A percentile compares a stretch with the other conserved stretches of the same genome.
These are phyloP conservation scores for Cyrtonyx montezumae DNA, from an alignment of 2,113 vertebrate genomes.

Conservation along the genomic window DNA sequence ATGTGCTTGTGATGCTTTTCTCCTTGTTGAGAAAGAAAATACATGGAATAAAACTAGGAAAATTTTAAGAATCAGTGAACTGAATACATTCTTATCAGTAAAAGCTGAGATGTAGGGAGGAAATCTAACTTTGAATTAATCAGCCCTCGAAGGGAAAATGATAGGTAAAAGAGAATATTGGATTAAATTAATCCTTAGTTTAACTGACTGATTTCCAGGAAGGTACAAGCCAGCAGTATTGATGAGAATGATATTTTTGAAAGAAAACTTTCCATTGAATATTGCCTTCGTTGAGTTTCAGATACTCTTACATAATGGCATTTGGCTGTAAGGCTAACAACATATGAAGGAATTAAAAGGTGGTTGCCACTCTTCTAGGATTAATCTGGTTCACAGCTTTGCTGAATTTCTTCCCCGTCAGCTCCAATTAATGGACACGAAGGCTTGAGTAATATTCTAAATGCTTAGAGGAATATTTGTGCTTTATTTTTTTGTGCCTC, in stretches of 20 bases:
- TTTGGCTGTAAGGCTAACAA: neutral
- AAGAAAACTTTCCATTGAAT: neutral
- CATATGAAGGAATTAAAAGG: slow-evolving; percentile 27
- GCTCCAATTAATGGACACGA: neutral
- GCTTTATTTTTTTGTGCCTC: neutral
- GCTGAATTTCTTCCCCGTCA: neutral
- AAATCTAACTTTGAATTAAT: neutral
- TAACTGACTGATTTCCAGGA: slow-evolving; percentile 23
- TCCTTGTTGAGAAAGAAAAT: neutral
- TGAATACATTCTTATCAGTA: neutral
- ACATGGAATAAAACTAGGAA: neutral
- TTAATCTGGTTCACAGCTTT: slow-evolving; percentile 28
- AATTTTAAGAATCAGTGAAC: neutral
- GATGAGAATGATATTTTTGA: neutral
- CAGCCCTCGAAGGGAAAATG: neutral
- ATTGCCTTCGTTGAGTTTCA: neutral
- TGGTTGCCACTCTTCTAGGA: neutral
- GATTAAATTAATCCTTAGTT: slow-evolving; percentile 14
- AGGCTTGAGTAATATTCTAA: neutral
- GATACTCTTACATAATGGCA: slow-evolving; percentile 12
- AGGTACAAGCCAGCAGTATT: neutral
- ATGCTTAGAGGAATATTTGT: neutral
- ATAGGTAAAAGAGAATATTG: neutral
- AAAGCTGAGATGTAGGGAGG: neutral
- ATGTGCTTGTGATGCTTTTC: neutral